Percentiles rank a stretch among this genome's conserved stretches.
These are phyloP conservation scores for Nylanderia fulva DNA, from an alignment of 1,140 invertebrate species.

Conservation along the genomic window DNA sequence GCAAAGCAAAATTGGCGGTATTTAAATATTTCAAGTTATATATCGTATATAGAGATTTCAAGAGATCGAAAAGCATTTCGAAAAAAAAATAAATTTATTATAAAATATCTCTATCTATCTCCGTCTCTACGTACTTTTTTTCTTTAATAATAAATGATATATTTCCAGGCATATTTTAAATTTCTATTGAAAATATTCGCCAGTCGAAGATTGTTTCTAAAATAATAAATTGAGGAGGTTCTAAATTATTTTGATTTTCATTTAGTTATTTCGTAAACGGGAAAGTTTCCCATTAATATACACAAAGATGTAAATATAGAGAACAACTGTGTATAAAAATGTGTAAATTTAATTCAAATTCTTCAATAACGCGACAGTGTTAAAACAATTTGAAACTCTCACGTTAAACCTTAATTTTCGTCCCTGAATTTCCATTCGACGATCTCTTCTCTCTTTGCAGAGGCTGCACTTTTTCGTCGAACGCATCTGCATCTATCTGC, in stretches of 20 bases:
- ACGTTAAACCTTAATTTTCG: too few relatives aligned
- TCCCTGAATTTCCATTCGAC: too few relatives aligned
- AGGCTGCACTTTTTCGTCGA: not conserved
- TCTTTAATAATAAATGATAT: not conserved
- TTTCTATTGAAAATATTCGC: conserved; percentile 6
- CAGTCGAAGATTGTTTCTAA: not conserved
- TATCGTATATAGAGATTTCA: not conserved
- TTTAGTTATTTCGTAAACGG: too few relatives aligned
- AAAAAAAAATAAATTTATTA: not conserved
- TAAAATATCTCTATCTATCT: not conserved
- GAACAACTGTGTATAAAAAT: too few relatives aligned
- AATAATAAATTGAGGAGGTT: too few relatives aligned
- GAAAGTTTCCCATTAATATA: too few relatives aligned
- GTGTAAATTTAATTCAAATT: too few relatives aligned
- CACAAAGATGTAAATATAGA: too few relatives aligned
- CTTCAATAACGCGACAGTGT: too few relatives aligned
- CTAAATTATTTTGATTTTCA: too few relatives aligned
- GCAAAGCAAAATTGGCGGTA: not conserved
- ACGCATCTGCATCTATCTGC: conserved; percentile 20
- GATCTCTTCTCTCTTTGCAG: conserved; percentile 5
- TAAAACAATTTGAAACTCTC: too few relatives aligned
- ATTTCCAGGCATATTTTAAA: not conserved
- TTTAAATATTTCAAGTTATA: not conserved
- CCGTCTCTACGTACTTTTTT: not conserved
- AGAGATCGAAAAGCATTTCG: not conserved